Evolutionary conservation across 2,888 invertebrate genomes (phyloP), one percentile per base, ranked within the genome.

Genomic region (Bruchidius siliquastri): DNA sequence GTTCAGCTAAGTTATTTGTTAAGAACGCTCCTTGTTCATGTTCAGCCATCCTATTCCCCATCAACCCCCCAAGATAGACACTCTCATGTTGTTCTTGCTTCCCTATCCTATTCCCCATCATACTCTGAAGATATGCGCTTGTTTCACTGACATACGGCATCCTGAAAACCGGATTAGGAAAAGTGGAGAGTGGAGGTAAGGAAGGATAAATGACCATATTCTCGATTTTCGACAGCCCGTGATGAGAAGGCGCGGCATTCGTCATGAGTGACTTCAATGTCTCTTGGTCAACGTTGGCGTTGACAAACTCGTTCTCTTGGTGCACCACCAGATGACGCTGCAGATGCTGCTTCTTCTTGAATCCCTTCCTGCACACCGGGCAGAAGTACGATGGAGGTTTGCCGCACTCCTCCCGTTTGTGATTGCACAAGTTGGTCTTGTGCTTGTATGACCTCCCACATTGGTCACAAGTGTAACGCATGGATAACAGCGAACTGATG

Each of bases 361-460:
- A 84, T 20, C 84, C 85, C 74, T 83, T 84, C n/a, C 78, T 77
- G 76, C 88, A 89, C 32, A 85, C 81, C 0, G 85, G 83, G 74
- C 89, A 89, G 73, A 87, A 85, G 78, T 87, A 88, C 21, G 86
- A 86, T 0, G 87, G 88, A 26, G 87, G 87, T 79, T 87, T 88
- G 22, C 88, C 88, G 77, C 89, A 88, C 77, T 88, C 88, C 75
- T 88, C 84, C 76, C 86, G 83, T 80, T 88, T 88, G 81, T 88
- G 88, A 71, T 87, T 87, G 74, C 86, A 86, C 67, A 88, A 79
- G 71, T 87, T 87, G 69, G 84, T 84, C 80, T 85, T 86, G 80
- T 86, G 85, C 78, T 85, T 85, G 80, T 87, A 86, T 70, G 84
- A 81, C 67, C 83, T 75, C 0, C 82, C 82, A 72, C 84, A 84